Conservation (phyloP, 2,797 vertebrate genomes). For the Molossus alvarezi region DNA sequence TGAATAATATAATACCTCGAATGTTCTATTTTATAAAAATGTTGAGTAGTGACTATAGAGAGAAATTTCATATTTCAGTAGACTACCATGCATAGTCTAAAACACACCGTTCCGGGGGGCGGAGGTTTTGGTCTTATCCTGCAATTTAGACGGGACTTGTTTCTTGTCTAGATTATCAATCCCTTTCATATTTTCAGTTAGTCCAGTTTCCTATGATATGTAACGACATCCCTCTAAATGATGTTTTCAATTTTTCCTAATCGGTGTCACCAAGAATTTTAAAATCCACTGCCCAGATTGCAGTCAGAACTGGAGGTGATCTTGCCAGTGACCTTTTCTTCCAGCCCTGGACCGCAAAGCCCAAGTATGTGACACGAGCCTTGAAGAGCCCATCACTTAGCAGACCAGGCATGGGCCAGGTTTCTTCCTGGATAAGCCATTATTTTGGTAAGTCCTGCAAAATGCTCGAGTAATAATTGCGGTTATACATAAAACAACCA, state of each 20-base stretch:
- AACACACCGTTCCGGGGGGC: not conserved
- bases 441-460: not conserved
- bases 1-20: constrained; percentile 3
- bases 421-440: not conserved
- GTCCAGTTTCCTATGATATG: not conserved
- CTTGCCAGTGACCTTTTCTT: not conserved
- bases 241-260: not conserved
- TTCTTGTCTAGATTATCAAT: not conserved
- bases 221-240: not conserved
- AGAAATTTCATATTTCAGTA: not conserved
- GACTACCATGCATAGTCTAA: not conserved
- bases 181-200: not conserved
- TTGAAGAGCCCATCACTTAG: not conserved
- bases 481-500: not conserved
- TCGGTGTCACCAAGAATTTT: not conserved
- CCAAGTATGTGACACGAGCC: not conserved
- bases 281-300: not conserved
- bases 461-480: not conserved
- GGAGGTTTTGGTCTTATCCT: not conserved
- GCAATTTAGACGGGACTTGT: not conserved
- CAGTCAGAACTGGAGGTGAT: not conserved
- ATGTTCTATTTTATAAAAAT: not conserved
- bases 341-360: not conserved
- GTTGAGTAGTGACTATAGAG: not conserved
- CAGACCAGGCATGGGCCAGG: not conserved